These are phyloP conservation scores for Hanleya hanleyi DNA, from an alignment of 2,888 invertebrate genomes.

Conservation along the genomic window DNA sequence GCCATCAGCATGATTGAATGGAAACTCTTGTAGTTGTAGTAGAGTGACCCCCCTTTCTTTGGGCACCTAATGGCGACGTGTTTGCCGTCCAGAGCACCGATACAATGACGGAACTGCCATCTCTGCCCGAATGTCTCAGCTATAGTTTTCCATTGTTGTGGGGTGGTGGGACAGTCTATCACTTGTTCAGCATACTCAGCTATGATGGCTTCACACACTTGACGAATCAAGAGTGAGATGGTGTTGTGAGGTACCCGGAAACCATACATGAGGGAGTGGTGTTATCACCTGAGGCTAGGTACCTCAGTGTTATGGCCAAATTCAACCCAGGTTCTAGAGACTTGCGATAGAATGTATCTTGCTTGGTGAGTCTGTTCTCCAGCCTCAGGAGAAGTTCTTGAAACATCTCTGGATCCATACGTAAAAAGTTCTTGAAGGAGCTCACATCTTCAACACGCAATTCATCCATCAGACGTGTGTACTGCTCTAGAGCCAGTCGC, in stretches of 20 bases:
- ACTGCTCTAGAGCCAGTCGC: background rate
- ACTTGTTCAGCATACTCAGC: background rate
- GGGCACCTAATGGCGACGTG: slow-evolving; percentile 18
- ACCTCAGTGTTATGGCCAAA: background rate
- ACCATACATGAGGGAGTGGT: slow-evolving; percentile 13
- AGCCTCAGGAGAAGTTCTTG: slow-evolving; percentile 1
- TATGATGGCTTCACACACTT: slow-evolving; percentile 15
- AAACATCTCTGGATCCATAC: slow-evolving; percentile 16
- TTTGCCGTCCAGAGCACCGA: slow-evolving; percentile 17
- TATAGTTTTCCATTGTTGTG: slow-evolving; percentile 8
- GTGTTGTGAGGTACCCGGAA: slow-evolving; percentile 23
- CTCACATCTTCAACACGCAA: slow-evolving; percentile 1
- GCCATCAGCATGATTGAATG: slow-evolving; percentile 3
- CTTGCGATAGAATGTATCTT: background rate
- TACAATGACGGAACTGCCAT: slow-evolving; percentile 5
- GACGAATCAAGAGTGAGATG: slow-evolving; percentile 15
- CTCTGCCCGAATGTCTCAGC: slow-evolving; percentile 9
- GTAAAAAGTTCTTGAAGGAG: background rate
- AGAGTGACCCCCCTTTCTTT: background rate
- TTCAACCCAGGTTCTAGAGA: background rate
- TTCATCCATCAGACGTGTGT: slow-evolving; percentile 10
- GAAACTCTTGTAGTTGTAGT: slow-evolving; percentile 14
- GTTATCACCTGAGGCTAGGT: slow-evolving; percentile 9
- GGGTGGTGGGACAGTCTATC: slow-evolving; percentile 4
- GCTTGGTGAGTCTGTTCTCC: background rate